These are phyloP conservation scores for Pollenia amentaria DNA, from an alignment of 2,888 invertebrate genomes.

Conservation along the genomic window DNA sequence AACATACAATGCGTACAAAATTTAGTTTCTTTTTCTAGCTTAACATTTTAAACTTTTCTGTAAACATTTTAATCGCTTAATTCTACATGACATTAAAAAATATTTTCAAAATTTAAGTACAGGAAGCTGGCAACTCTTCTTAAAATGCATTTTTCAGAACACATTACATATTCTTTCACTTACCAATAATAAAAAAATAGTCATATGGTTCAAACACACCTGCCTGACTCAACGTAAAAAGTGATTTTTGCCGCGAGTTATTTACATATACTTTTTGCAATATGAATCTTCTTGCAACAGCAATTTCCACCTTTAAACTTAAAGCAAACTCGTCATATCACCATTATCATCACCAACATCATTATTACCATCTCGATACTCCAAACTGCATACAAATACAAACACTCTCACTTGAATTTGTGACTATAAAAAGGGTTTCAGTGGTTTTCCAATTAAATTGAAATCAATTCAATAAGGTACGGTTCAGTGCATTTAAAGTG, in stretches of 20 bases:
- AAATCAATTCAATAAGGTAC: slow-evolving; percentile 83
- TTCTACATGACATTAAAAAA: too few species aligned
- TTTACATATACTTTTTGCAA: slow-evolving; percentile 9
- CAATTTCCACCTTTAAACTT: slow-evolving; percentile 10
- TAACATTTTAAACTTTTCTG: too few species aligned
- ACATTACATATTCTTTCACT: slow-evolving; percentile 45
- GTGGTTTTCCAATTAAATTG: slow-evolving; percentile 78
- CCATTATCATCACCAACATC: background rate
- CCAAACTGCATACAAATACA: background rate
- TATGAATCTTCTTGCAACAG: background rate
- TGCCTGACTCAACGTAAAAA: slow-evolving; percentile 2
- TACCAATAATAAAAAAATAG: background rate
- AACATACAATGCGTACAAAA: too few species aligned
- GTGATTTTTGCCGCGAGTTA: slow-evolving; percentile 15
- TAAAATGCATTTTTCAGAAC: slow-evolving; percentile 43
- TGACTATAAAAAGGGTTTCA: slow-evolving; percentile 68
- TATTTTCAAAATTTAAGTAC: background rate
- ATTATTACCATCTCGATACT: background rate
- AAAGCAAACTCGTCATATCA: slow-evolving; percentile 23
- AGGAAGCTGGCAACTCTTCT: slow-evolving; percentile 20
- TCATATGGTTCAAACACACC: slow-evolving; percentile 36
- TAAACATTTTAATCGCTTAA: too few species aligned
- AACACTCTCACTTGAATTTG: slow-evolving; percentile 38
- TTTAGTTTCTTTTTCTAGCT: too few species aligned
- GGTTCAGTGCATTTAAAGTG: slow-evolving; percentile 83